Percentiles rank a stretch among this genome's conserved stretches.
These are phyloP conservation scores for Sebastolobus alascanus DNA, from an alignment of 2,797 vertebrate species.

Conservation along the genomic window DNA sequence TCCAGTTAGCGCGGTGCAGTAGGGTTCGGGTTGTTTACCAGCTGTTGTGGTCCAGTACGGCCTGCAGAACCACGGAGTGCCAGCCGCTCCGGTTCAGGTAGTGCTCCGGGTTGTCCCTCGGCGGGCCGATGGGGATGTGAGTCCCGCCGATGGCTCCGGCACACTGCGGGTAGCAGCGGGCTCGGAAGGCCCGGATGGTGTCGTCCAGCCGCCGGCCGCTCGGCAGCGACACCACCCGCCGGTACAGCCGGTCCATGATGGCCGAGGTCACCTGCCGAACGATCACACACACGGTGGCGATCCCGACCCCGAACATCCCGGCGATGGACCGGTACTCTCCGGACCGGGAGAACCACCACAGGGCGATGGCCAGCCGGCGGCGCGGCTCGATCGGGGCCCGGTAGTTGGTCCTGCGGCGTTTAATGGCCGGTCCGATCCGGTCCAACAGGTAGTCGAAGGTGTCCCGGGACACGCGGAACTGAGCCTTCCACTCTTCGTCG, in stretches of 20 bases:
- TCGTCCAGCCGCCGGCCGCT: constrained; percentile 46
- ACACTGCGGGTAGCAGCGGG: constrained; percentile 65
- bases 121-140: constrained; percentile 54
- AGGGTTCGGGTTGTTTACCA: too few relatives aligned
- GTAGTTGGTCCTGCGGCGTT: constrained; percentile 45
- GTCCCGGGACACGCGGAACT: constrained; percentile 44
- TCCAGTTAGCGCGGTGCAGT: neutral
- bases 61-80: constrained; percentile 69
- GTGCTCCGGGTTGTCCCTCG: constrained; percentile 52
- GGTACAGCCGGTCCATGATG: constrained; percentile 47
- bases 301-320: constrained; percentile 55
- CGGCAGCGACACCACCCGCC: constrained; percentile 47
- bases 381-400: constrained; percentile 57
- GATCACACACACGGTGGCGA: constrained; percentile 53
- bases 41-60: constrained; percentile 59
- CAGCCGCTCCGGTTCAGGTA: constrained; percentile 58
- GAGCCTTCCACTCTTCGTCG: constrained; percentile 58
- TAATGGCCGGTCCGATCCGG: constrained; percentile 36
- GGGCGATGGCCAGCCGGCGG: constrained; percentile 59
- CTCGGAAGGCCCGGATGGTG: constrained; percentile 44
- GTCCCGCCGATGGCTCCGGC: constrained; percentile 60
- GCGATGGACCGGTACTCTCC: constrained; percentile 62
- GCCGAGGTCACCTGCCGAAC: constrained; percentile 55
- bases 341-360: constrained; percentile 60
- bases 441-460: constrained; percentile 48